Evolutionary conservation across 2,888 invertebrate genomes (phyloP), one percentile per base, ranked within the genome.

Genomic region (Pimpla rufipes): DNA sequence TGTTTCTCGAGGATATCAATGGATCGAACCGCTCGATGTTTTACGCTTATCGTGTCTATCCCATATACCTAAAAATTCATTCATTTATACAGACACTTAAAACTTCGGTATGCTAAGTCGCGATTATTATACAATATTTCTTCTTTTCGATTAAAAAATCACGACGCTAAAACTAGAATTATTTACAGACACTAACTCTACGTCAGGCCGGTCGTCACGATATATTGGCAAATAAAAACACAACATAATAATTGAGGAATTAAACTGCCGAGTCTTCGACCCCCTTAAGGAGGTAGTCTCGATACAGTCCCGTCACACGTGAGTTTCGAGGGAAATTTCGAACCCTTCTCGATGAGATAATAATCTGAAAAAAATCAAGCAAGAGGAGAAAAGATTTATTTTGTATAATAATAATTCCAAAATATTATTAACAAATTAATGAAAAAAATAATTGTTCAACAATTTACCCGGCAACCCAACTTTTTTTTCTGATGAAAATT

Each of bases 121-220:
- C 77, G 66, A 79, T 75, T 78, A 81, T 79, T 74, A 68, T 52
- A 55, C 73, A 70, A 55, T 45, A 59, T 67, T 70, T 78, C 59
- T 50, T 37, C 40, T 13, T 52, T 57, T 29, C 70, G 67, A 23
- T 64, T 40, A 70, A 70, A 45, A 62, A 74, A 55, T 59, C 64
- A 37, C 52, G 64, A 29, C 29, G 40, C 68, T 45, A 66, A 18
- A 5, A 67, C 37, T 42, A 70, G 59, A 45, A 40, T 74, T 77
- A 82, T 79, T 64, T 79, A 81, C 82, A 77, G 47, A 29, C 73
- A 55, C 62, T 76, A 62, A 78, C 18, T 16, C 68, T 79, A 76
- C 50, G 74, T 81, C 85, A 85, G 88, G 88, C 88, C 88, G 88
- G 87, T 88, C 85, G 81, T 75, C 81, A 77, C 77, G 79, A 76